phyloP scores from a whole-genome alignment of 2,888 invertebrate species.

The Maniola hyperantus region DNA sequence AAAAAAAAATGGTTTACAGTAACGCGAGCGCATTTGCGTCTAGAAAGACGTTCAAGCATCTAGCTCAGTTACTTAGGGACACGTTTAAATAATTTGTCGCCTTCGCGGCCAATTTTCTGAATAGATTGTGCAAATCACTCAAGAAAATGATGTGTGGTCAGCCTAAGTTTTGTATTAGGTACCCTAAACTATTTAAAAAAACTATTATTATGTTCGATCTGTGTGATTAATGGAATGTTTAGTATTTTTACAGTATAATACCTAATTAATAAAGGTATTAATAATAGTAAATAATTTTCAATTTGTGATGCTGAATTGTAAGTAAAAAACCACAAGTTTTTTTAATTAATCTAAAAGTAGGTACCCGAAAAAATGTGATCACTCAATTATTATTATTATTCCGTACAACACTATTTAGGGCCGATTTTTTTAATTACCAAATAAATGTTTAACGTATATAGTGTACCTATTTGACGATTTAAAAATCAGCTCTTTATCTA shows the following conservation, averaged over 20 bases:
- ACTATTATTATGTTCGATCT: not conserved
- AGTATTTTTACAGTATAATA: not conserved
- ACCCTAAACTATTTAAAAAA: not conserved
- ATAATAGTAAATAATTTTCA: not conserved
- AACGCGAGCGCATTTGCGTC: not conserved
- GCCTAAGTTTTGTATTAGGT: not conserved
- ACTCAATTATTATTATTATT: no score
- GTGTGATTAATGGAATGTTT: not conserved
- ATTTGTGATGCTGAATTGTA: constrained; percentile 1
- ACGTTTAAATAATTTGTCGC: no score
- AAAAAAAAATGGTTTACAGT: not conserved
- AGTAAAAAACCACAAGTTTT: not conserved
- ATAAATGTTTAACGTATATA: no score
- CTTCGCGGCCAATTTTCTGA: no score
- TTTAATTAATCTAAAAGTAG: constrained; percentile 1
- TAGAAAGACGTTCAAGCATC: no score
- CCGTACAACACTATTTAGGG: no score
- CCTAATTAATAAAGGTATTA: not conserved
- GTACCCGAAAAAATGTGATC: not conserved
- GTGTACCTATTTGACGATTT: no score
- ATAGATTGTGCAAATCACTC: no score
- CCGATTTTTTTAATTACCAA: no score
- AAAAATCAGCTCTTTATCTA: no score
- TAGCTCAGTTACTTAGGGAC: no score
- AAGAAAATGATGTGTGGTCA: not conserved